phyloP scores from a whole-genome alignment of 2,888 invertebrate species.

The Nysson spinosus region DNA sequence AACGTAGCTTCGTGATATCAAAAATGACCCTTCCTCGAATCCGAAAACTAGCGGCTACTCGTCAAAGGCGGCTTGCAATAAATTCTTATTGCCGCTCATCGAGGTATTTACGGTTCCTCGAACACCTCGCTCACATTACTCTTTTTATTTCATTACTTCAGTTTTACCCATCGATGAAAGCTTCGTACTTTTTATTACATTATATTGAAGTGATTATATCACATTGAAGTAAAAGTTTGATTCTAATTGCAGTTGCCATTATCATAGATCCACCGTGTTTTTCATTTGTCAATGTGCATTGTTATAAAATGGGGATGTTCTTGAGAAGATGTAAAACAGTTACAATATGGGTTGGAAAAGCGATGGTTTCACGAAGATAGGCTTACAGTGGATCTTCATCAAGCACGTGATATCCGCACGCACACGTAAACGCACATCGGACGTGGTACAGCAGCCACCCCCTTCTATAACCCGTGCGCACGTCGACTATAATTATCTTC shows the following conservation, averaged over 20 bases:
- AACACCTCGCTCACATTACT: slow-evolving; percentile 27
- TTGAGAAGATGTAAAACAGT: neutral
- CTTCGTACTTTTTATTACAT: neutral
- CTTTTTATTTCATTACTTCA: slow-evolving; percentile 35
- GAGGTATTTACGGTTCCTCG: slow-evolving; percentile 56
- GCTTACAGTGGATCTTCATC: slow-evolving; percentile 48
- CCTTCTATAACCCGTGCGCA: slow-evolving; percentile 59
- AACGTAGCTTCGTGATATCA: slow-evolving; percentile 70
- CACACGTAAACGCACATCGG: slow-evolving; percentile 58
- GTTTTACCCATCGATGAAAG: slow-evolving; percentile 27
- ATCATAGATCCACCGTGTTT: too few species aligned
- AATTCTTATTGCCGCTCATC: slow-evolving; percentile 71
- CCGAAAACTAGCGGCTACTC: slow-evolving; percentile 66
- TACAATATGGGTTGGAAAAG: slow-evolving; percentile 12
- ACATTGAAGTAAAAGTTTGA: too few species aligned
- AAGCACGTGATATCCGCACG: slow-evolving; percentile 51
- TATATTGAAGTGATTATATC: too few species aligned
- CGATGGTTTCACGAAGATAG: slow-evolving; percentile 37
- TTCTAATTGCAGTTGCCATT: too few species aligned
- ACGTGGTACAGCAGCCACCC: slow-evolving; percentile 49
- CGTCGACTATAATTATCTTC: slow-evolving; percentile 76
- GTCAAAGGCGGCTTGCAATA: slow-evolving; percentile 74
- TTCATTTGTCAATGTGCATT: too few species aligned
- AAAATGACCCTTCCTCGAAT: slow-evolving; percentile 73
- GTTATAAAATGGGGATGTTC: too few species aligned